Base-by-base conservation (phyloP, 2,888 invertebrate species). In the Lordiphosa fenestrarum region DNA sequence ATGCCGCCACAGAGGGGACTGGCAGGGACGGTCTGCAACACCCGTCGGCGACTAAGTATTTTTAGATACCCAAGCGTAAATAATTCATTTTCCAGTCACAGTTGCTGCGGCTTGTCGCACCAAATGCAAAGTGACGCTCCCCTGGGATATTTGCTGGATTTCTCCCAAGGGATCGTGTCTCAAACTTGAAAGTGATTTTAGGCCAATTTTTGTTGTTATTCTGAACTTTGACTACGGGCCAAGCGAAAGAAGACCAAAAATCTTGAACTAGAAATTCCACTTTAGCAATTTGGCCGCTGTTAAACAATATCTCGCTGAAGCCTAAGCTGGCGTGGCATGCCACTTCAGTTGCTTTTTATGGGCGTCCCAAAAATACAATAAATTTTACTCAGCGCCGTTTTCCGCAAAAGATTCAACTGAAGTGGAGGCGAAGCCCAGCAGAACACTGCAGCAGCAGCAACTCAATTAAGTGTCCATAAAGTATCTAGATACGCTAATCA, bases 1-100 rank as follows among this genome's bases (percentile, higher is more conserved):
- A 54, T 47, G 44, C 53, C 52, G 46, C 9, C 15, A 21, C 15
- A 15, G 44, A 41, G 39, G 48, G 23, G 30, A 30, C 30, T 30
- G 9, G 21, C 21, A 39, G 23, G 36, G 10, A 33, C 54, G 25
- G 46, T 47, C 52, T 47, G 51, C 19, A 47, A 51, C 38, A 53
- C 52, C 55, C 58, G 49, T 48, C 39, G 52, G 40, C 37, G 68
- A 52, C 61, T 57, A 53, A 25, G 51, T 81, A 81, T 84, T 81
- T 81, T 84, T 81, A 81, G 81, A 66, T 66, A 56, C 56, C 58
- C 75, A 69, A 68, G 82, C 81, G 81, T 81, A 81, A 81, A 81
- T 81, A 81, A 84, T 81, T 84, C 84, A 81, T 84, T 84, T 84
- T 81, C 84, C 84, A 81, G 81, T 75, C 81, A 77, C 81, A 84